Evolutionary conservation across 2,113 vertebrate genomes (phyloP).

Genomic region (Panthera uncia): DNA sequence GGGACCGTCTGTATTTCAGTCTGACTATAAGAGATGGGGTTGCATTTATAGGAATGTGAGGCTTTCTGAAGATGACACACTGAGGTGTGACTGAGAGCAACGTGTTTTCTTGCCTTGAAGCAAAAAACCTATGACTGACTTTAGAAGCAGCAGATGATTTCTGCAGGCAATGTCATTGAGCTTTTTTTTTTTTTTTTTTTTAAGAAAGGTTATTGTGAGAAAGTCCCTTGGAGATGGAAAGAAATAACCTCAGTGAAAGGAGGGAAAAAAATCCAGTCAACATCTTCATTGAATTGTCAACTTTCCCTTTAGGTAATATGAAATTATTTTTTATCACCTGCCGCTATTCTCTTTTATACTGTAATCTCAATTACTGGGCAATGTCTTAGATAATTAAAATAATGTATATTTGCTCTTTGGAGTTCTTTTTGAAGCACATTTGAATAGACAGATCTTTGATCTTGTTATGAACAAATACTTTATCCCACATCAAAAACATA

Average conservation of each 20-base stretch:
- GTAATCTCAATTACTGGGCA: neutral
- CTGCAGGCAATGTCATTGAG: slow-evolving; percentile 48
- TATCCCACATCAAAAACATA: neutral
- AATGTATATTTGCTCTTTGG: neutral
- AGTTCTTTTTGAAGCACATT: slow-evolving; percentile 28
- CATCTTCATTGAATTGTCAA: slow-evolving; percentile 32
- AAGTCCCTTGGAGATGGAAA: slow-evolving; percentile 33
- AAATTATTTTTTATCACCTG: neutral
- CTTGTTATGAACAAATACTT: slow-evolving; percentile 5
- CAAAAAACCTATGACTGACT: slow-evolving; percentile 48
- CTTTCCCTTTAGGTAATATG: neutral
- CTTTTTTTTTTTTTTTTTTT: neutral
- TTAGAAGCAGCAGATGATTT: slow-evolving; percentile 44
- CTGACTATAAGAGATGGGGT: neutral
- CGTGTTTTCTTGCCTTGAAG: slow-evolving; percentile 37
- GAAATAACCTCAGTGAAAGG: slow-evolving; percentile 21
- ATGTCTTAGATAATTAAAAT: slow-evolving; percentile 33
- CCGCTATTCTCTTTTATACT: neutral
- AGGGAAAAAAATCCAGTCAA: neutral
- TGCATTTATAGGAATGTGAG: neutral
- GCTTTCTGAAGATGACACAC: neutral
- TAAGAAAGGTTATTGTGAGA: slow-evolving; percentile 52
- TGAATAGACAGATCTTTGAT: neutral
- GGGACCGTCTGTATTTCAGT: neutral
- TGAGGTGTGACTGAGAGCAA: neutral